Evolutionary conservation across 2,797 vertebrate species (phyloP).

Genomic region (Poeciliopsis turneri): DNA sequence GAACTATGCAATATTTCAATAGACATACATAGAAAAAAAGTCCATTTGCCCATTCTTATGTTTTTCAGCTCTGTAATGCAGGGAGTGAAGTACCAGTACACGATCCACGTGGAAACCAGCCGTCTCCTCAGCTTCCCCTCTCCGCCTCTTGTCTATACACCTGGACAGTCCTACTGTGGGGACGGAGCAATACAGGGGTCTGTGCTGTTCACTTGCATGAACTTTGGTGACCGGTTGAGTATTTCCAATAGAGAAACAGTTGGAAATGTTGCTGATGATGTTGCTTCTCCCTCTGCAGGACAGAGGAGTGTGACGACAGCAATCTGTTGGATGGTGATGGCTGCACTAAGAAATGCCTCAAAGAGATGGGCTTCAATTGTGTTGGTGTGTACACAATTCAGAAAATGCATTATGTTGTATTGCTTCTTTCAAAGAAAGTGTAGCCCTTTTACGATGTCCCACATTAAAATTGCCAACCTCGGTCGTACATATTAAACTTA

Average conservation of each 20-base stretch:
- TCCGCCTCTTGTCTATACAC: constrained; percentile 83
- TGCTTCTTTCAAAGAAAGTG: constrained; percentile 17
- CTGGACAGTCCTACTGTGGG: constrained; percentile 88
- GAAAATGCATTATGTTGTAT: neutral
- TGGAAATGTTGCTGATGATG: constrained; percentile 1
- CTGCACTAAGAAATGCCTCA: constrained; percentile 88
- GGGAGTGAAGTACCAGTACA: constrained; percentile 87
- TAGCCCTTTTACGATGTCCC: constrained; percentile 8
- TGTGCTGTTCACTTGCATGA: constrained; percentile 42
- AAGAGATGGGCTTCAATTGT: constrained; percentile 89
- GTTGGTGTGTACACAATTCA: constrained; percentile 74
- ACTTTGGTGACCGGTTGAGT: neutral
- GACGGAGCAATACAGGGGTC: constrained; percentile 87
- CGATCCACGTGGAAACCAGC: constrained; percentile 84
- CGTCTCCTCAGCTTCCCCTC: constrained; percentile 84
- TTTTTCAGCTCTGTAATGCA: constrained; percentile 82
- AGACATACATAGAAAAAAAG: no score
- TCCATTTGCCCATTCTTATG: neutral
- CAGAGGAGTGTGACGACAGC: constrained; percentile 92
- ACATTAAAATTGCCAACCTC: constrained; percentile 11
- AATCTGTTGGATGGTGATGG: constrained; percentile 92
- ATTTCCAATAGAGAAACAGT: neutral
- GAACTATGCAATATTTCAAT: no score
- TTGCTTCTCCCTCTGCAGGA: constrained; percentile 70
- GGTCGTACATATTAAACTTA: constrained; percentile 21